Evolutionary conservation across 2,888 invertebrate species (phyloP), one percentile per base, ranked within the genome.

Genomic region (Hirtodrosophila alboralis): DNA sequence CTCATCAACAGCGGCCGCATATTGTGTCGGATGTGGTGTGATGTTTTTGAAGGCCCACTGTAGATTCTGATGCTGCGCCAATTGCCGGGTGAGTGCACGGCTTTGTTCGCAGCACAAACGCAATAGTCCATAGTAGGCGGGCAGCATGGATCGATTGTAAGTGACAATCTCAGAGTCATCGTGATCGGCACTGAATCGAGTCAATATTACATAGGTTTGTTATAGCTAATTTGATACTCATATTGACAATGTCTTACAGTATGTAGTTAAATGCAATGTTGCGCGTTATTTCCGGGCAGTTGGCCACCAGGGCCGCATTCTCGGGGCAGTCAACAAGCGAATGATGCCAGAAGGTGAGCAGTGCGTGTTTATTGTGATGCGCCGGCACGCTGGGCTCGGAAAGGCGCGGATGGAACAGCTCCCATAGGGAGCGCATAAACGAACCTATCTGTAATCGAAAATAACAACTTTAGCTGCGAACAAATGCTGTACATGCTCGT

Each of bases 41-140:
- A 98, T 97, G 90, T 98, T 98, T 87, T 97, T 95, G 91, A 98
- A 98, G 18, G 98, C 98, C 98, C 98, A 98, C 89, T 97, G 96
- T 34, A 98, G 93, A 92, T 98, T 98, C 91, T 98, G 97, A 91
- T 98, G 98, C 74, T 95, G 95, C 0, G 97, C 96, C 52, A 98
- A 92, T 86, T 96, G 94, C 48, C 97, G 93, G 4, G 97, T 96
- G 90, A 98, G 97, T 16, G 94, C 91, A 37, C 95, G 93, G 4
- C 97, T 97, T 77, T 96, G 95, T 73, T 97, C 95, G 89, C 98
- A 98, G 91, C 96, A 97, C 90, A 97, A 93, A 66, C 97, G 93
- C 79, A 98, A 91, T 56, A 98, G 92, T 34, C 97, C 97, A 89
- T 97, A 97, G 91, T 96, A 96, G 7, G 97, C 96, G 1, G 98